phyloP scores from a whole-genome alignment of 2,797 vertebrate species.

The Melanotaenia boesemani region DNA sequence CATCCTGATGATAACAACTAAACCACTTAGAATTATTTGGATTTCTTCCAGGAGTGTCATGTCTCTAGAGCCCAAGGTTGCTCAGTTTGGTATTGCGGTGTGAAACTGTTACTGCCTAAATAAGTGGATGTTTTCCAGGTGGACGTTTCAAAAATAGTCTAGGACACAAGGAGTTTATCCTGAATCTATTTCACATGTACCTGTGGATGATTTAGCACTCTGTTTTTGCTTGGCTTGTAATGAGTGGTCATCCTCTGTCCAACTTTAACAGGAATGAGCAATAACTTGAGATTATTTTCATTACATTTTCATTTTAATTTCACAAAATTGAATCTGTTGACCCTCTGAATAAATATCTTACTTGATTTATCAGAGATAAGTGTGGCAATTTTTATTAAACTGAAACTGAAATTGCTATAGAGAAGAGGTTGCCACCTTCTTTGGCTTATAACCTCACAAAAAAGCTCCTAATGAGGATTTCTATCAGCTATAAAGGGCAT shows the following conservation, averaged over 20 bases:
- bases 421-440: not conserved
- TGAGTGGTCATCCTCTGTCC: not conserved
- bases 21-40: too few species aligned
- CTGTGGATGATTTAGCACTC: not conserved
- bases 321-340: not conserved
- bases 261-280: not conserved
- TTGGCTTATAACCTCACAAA: not conserved
- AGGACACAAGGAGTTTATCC: not conserved
- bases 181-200: not conserved
- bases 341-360: not conserved
- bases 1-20: too few species aligned
- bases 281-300: not conserved
- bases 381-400: constrained; percentile 7
- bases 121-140: not conserved
- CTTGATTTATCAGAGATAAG: constrained; percentile 2
- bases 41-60: too few species aligned
- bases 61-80: too few species aligned
- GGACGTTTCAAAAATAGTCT: not conserved
- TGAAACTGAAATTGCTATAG: constrained; percentile 16
- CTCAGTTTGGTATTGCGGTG: not conserved
- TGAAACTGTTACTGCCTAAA: not conserved
- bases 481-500: not conserved
- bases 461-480: not conserved
- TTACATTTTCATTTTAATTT: not conserved
- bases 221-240: not conserved